phyloP scores from a whole-genome alignment of 2,888 invertebrate genomes.

The Drosophila basisetae region DNA sequence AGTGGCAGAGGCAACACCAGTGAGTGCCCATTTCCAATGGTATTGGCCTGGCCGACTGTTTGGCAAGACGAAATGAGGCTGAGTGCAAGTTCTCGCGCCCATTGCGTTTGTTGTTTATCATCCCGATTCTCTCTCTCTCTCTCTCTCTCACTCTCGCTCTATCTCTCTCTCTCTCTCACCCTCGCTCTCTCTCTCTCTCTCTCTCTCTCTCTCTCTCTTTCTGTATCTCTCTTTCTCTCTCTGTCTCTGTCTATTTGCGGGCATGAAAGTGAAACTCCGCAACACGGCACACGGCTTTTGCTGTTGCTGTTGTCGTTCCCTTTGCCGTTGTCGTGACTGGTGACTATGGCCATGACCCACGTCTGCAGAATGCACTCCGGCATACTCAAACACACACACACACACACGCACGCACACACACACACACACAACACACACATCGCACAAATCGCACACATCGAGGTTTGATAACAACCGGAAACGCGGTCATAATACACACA shows the following conservation, averaged over 20 bases:
- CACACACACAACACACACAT: conserved; percentile 41
- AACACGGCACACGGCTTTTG: conserved; percentile 56
- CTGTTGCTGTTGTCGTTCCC: conserved; percentile 52
- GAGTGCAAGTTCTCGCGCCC: conserved; percentile 74
- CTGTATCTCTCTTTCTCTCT: conserved; percentile 38
- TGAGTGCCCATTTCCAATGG: conserved; percentile 36
- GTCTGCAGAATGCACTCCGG: conserved; percentile 71
- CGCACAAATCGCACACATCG: conserved; percentile 36
- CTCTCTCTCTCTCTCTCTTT: conserved; percentile 27
- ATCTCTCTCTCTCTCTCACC: conserved; percentile 6
- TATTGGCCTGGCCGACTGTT: conserved; percentile 2
- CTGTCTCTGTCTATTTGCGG: conserved; percentile 33
- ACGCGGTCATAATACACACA: conserved; percentile 11
- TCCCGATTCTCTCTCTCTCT: conserved; percentile 36
- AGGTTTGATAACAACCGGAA: conserved; percentile 14
- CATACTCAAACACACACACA: conserved; percentile 27
- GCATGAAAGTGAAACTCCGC: conserved; percentile 75
- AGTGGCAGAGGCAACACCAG: not conserved
- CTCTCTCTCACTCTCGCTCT: conserved; percentile 25
- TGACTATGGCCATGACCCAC: conserved; percentile 69
- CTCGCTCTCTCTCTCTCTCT: conserved; percentile 14
- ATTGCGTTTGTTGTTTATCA: conserved; percentile 47
- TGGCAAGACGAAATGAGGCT: conserved; percentile 73
- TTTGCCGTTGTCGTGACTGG: conserved; percentile 49
- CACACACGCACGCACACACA: conserved; percentile 23